These are phyloP conservation scores for Euzophera pinguis DNA, from an alignment of 2,888 invertebrate species.

Conservation along the genomic window DNA sequence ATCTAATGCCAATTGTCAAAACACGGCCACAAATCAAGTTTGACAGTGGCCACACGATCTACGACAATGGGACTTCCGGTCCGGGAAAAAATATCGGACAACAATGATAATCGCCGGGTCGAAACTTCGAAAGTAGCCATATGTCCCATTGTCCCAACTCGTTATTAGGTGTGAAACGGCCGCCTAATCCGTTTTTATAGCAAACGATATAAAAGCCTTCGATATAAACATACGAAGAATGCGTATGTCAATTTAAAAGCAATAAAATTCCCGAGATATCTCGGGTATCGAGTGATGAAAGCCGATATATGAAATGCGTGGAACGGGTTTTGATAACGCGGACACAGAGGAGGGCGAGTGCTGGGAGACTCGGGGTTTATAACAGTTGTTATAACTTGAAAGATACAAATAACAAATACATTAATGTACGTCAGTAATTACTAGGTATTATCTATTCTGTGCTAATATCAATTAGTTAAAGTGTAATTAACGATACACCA, in stretches of 20 bases:
- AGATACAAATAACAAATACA: too few relatives aligned
- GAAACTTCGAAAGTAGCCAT: conserved; percentile 38
- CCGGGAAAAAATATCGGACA: conserved; percentile 40
- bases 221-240: conserved; percentile 40
- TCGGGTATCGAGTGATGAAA: conserved; percentile 54
- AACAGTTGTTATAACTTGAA: too few relatives aligned
- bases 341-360: conserved; percentile 15
- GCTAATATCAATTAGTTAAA: too few relatives aligned
- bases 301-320: conserved; percentile 58
- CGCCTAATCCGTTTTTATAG: conserved; percentile 37
- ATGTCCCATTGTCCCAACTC: conserved; percentile 37
- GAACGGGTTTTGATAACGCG: conserved; percentile 62
- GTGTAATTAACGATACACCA: too few relatives aligned
- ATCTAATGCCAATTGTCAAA: conserved; percentile 59
- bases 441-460: too few relatives aligned
- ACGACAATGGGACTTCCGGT: conserved; percentile 59
- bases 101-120: conserved; percentile 41
- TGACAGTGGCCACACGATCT: conserved; percentile 53
- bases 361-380: too few relatives aligned
- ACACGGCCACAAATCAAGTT: conserved; percentile 57
- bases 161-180: conserved; percentile 53
- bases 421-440: too few relatives aligned
- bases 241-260: conserved; percentile 50
- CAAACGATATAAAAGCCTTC: conserved; percentile 24
- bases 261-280: conserved; percentile 50